A percentile compares a stretch with the other conserved stretches of the same genome.
Conservation (phyloP, 2,888 invertebrate genomes). For the Stenodera caucasica region DNA sequence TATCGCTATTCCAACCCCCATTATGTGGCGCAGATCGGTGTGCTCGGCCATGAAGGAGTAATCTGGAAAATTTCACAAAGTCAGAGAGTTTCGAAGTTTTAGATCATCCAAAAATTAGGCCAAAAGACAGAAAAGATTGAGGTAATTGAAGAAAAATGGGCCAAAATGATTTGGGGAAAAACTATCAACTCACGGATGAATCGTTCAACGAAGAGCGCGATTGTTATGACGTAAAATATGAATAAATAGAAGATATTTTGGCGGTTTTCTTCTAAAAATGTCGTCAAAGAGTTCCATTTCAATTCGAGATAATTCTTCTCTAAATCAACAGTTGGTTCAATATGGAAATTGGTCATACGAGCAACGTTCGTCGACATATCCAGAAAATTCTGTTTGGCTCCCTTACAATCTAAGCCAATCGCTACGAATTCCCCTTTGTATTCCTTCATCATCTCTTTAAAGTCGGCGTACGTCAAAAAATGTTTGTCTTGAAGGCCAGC, state of each 20-base stretch:
- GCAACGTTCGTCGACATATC: constrained; percentile 95
- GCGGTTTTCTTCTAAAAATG: constrained; percentile 92
- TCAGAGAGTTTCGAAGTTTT: no score
- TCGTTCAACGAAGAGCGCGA: constrained; percentile 90
- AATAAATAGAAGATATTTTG: constrained; percentile 96
- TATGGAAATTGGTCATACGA: constrained; percentile 89
- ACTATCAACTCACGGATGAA: constrained; percentile 79
- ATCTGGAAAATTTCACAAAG: no score
- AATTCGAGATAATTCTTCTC: constrained; percentile 70
- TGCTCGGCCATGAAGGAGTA: constrained; percentile 97
- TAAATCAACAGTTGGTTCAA: constrained; percentile 77
- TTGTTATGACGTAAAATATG: constrained; percentile 91
- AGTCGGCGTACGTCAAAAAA: constrained; percentile 86
- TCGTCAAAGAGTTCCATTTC: constrained; percentile 85
- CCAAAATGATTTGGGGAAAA: no score
- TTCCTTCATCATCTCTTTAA: constrained; percentile 95
- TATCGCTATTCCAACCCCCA: constrained; percentile 96
- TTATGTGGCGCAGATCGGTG: constrained; percentile 90
- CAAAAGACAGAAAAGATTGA: no score
- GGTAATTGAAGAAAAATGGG: no score
- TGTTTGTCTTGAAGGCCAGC: constrained; percentile 90
- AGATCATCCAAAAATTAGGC: no score
- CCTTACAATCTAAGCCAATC: constrained; percentile 91
- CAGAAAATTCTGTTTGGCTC: constrained; percentile 92
- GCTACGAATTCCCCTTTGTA: constrained; percentile 95